Base-by-base conservation (phyloP, 1,140 invertebrate species). In the Lasioglossum baleicum region DNA sequence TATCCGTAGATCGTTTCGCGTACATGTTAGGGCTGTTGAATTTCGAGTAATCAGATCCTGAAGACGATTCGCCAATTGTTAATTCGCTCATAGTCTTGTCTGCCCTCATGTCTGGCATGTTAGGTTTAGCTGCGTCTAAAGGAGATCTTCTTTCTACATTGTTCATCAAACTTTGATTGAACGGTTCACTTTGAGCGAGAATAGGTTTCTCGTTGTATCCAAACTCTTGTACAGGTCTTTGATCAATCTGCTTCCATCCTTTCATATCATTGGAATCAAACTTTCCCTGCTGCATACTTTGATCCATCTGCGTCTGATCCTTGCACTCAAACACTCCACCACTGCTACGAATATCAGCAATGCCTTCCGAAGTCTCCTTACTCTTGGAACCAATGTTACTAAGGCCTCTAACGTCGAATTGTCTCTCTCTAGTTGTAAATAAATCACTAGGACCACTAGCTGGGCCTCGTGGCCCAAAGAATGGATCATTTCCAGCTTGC, bases 21-120 rank as follows among this genome's bases (percentile, higher is more conserved):
- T 80, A 76, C 48, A 80, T 48, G 35, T 40, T 63, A 35, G 83
- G 40, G 4, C 15, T 20, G 35, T 58, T 51, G 6, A 76, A 83
- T 17, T 83, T 81, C 5, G 44, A 15, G n/a, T 75, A 81, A 15
- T 84, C 69, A 10, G 51, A 44, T 15, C 22, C 66, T 6, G 40
- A 11, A 0, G 60, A 35, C 8, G 51, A 51, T n/a, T 85, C 83
- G 13, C 51, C 10, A 11, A 66, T 4, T 5, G 64, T 42, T 7
- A 42, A n/a, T 26, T 84, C 83, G 0, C 53, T 44, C 15, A 51
- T 40, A 22, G 20, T 40, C 60, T 60, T 83, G 5, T 84, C 83
- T n/a, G 31, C 31, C 7, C 53, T 81, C 2, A 78, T 75, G 8
- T 82, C 80, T 10, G 65, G 48, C 2, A 31, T 13, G 0, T 42